These are phyloP conservation scores for Coranthus polyacanthus DNA, from an alignment of 2,797 vertebrate genomes.

Conservation along the genomic window DNA sequence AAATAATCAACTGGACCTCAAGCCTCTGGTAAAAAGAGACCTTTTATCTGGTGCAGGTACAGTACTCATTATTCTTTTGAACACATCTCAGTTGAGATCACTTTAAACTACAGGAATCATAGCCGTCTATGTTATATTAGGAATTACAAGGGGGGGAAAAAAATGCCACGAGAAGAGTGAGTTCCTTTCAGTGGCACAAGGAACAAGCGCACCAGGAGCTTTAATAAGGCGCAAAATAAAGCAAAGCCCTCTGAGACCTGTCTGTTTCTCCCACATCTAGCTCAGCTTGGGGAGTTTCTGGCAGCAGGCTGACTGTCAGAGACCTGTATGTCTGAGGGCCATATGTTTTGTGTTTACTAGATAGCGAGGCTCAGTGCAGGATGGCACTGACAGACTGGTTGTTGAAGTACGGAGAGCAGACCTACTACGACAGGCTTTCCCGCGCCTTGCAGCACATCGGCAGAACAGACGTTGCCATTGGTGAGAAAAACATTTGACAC, in stretches of 20 bases:
- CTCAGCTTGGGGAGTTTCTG: constrained; percentile 39
- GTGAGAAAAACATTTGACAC: constrained; percentile 65
- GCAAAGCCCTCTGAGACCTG: constrained; percentile 17
- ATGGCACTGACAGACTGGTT: constrained; percentile 84
- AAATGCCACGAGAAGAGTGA: not conserved
- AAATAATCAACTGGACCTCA: constrained; percentile 64
- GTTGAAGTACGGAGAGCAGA: constrained; percentile 63
- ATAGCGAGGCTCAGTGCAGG: constrained; percentile 75
- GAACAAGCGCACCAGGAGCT: not conserved
- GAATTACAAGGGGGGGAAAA: not conserved
- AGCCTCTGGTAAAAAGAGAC: constrained; percentile 63
- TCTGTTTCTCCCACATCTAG: constrained; percentile 38
- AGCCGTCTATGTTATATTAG: not conserved
- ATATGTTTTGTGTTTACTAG: constrained; percentile 72
- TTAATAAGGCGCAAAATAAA: constrained; percentile 15
- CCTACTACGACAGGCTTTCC: constrained; percentile 87
- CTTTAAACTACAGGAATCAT: not conserved
- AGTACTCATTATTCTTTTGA: constrained; percentile 3
- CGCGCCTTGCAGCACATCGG: constrained; percentile 85
- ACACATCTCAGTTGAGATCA: constrained; percentile 5
- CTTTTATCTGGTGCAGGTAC: constrained; percentile 49
- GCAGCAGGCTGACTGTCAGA: constrained; percentile 33
- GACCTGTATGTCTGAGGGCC: constrained; percentile 49
- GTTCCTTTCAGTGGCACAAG: not conserved
- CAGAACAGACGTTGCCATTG: constrained; percentile 86